Evolutionary conservation across 2,888 invertebrate genomes (phyloP).

Genomic region (Nomada flava): DNA sequence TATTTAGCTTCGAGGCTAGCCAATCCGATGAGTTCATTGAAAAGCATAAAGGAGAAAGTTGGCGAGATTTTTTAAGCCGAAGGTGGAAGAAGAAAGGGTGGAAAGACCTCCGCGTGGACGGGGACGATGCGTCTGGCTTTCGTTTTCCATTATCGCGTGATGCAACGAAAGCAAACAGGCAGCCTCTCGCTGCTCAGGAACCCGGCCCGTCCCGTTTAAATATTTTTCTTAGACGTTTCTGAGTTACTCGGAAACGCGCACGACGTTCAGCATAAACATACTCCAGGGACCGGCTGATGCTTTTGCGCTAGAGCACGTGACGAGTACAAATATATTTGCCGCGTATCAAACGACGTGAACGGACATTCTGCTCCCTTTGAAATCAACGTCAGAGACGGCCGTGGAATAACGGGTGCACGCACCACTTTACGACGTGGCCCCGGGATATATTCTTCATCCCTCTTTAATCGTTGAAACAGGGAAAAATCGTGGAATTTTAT

Average conservation of each 20-base stretch:
- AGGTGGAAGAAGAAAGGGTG: not conserved
- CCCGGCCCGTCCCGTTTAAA: constrained; percentile 77
- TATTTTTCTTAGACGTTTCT: constrained; percentile 78
- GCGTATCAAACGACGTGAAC: constrained; percentile 47
- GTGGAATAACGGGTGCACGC: not conserved
- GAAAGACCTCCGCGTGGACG: constrained; percentile 48
- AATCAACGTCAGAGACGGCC: constrained; percentile 17
- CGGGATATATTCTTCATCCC: not conserved
- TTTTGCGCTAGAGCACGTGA: constrained; percentile 57
- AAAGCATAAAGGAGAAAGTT: not conserved
- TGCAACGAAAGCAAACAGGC: constrained; percentile 73
- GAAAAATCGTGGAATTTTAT: not conserved
- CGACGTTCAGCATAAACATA: constrained; percentile 64
- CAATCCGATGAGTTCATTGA: too few species aligned
- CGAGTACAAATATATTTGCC: constrained; percentile 60
- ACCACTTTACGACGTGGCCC: not conserved
- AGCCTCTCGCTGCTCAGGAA: constrained; percentile 57
- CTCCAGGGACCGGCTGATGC: constrained; percentile 46
- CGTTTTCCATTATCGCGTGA: constrained; percentile 67
- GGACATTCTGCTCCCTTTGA: constrained; percentile 29
- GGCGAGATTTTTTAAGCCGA: constrained; percentile 26
- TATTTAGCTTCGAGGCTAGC: not conserved
- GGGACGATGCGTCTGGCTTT: constrained; percentile 52
- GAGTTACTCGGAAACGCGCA: constrained; percentile 70
- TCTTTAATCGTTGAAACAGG: not conserved